A percentile compares a stretch with the other conserved stretches of the same genome.
These are phyloP conservation scores for Acleris laterana DNA, from an alignment of 2,888 invertebrate species.

Conservation along the genomic window DNA sequence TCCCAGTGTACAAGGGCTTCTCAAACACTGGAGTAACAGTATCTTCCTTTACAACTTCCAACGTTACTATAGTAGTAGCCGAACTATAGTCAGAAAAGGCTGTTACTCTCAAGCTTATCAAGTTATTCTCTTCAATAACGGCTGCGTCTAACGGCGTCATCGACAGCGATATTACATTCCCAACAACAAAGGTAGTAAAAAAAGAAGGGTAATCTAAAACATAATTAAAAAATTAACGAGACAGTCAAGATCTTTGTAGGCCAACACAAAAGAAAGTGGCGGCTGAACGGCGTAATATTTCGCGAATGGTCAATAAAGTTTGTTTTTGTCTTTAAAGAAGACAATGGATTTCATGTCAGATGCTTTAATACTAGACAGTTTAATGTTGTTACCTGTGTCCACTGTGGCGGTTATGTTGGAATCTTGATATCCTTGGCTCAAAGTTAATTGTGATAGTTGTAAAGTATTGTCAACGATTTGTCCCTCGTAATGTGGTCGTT, in stretches of 20 bases:
- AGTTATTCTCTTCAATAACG: slow-evolving; percentile 56
- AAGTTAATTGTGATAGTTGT: slow-evolving; percentile 47
- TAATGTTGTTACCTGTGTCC: slow-evolving; percentile 31
- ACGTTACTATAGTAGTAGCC: slow-evolving; percentile 54
- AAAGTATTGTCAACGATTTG: slow-evolving; percentile 56
- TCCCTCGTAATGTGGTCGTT: slow-evolving; percentile 57
- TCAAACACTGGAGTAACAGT: slow-evolving; percentile 62
- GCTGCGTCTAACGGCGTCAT: slow-evolving; percentile 52
- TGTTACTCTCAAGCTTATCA: slow-evolving; percentile 56
- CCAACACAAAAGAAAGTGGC: slow-evolving; percentile 9
- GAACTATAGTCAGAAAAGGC: slow-evolving; percentile 52
- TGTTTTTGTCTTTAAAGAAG: not conserved
- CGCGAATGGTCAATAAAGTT: not conserved
- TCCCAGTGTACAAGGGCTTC: slow-evolving; percentile 56
- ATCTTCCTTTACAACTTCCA: slow-evolving; percentile 68
- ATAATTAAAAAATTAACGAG: slow-evolving; percentile 18
- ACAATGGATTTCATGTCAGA: slow-evolving; percentile 1
- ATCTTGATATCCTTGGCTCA: slow-evolving; percentile 58
- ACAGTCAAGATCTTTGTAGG: slow-evolving; percentile 6
- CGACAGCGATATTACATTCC: slow-evolving; percentile 53
- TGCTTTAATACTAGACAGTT: slow-evolving; percentile 2
- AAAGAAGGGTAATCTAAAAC: slow-evolving; percentile 54
- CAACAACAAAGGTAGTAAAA: slow-evolving; percentile 50
- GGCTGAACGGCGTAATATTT: not conserved
- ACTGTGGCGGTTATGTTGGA: slow-evolving; percentile 46